Base-by-base conservation (phyloP, 2,797 vertebrate species). In the Myripristis murdjan region DNA sequence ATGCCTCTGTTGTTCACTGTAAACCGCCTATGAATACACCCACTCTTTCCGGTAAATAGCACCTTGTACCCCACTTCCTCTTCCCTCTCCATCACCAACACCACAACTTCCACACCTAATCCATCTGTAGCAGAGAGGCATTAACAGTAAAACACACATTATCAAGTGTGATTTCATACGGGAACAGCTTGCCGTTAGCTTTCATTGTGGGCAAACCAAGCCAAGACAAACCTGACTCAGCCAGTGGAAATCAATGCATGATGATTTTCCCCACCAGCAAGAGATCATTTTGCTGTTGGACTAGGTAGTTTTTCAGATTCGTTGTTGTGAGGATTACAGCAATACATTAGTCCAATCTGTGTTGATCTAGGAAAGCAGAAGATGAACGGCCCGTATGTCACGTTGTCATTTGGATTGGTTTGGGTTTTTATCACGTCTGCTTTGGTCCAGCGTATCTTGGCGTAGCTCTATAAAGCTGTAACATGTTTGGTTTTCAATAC, bases 351-450 rank as follows among this genome's bases (percentile, higher is more conserved):
- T 82, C 81, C 85, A 81, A 80, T 91, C 83, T 89, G 85, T 91
- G 91, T 89, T 87, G 81, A 90, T 92, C 75, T 78, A 85, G 75
- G 71, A 84, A 83, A 85, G 80, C 85, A 69, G 77, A 82, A 90
- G 80, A 86, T 83, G 79, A 89, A 67, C 75, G 81, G 84, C 72
- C 82, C 84, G 71, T 84, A 88, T 92, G 87, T 88, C 80, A 78
- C 68, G 83, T 81, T 63, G 72, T 82, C 68, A 66, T 79, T 87
- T 82, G 79, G 82, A 84, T 75, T 71, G 73, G 64, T 83, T 84
- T 77, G 31, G 64, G 33, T 60, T 88, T 87, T 82, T 73, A 85
- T 81, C 78, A 41, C 33, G 63, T 78, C 84, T 77, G 81, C 79
- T 82, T 62, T 72, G 55, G 85, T 82, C 79, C 83, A 72, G 74